Conservation (phyloP, 1,140 invertebrate genomes). For the Pseudomyrmex flavicornis region DNA sequence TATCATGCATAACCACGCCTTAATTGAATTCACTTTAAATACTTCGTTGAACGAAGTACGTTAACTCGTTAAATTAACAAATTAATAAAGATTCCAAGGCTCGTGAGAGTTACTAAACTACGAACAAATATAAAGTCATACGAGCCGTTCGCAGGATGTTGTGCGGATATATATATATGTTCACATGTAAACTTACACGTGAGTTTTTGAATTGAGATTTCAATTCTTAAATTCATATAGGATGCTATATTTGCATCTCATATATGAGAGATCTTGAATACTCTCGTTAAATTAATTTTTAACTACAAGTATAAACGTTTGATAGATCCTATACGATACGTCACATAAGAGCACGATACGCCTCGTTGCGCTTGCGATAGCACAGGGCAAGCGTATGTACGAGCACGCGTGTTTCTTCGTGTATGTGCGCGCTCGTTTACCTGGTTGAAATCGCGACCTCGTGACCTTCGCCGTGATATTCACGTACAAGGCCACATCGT, state of each 20-base stretch:
- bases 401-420: slow-evolving; percentile 46
- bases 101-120: too few species aligned
- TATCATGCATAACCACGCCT: too few species aligned
- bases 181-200: too few species aligned
- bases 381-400: slow-evolving; percentile 66
- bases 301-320: slow-evolving; percentile 5
- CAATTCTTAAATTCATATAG: too few species aligned
- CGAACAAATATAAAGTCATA: too few species aligned
- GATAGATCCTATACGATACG: slow-evolving; percentile 37
- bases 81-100: too few species aligned
- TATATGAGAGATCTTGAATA: too few species aligned
- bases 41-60: not conserved
- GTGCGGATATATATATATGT: too few species aligned
- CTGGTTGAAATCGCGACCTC: slow-evolving; percentile 73
- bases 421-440: slow-evolving; percentile 60
- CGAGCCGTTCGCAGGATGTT: too few species aligned
- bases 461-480: slow-evolving; percentile 76
- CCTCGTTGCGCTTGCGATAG: slow-evolving; percentile 72
- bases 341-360: slow-evolving; percentile 47
- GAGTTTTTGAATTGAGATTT: too few species aligned
- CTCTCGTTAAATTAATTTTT: not conserved
- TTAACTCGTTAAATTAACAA: not conserved
- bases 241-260: too few species aligned
- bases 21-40: not conserved
- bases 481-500: slow-evolving; percentile 69